These are phyloP conservation scores for Melospiza melodia DNA, from an alignment of 2,113 vertebrate species.

Conservation along the genomic window DNA sequence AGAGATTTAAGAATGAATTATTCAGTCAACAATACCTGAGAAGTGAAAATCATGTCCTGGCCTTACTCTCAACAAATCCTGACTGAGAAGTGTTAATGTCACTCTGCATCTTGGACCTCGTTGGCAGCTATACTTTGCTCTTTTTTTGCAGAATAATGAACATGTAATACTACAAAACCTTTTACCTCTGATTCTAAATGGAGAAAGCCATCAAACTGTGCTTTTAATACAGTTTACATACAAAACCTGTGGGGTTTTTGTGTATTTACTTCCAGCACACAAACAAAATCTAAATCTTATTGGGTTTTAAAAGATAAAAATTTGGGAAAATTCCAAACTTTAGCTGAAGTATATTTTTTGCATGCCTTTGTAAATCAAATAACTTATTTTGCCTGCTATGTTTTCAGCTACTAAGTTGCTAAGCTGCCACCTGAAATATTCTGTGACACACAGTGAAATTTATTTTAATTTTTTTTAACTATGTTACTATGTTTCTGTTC, in stretches of 20 bases:
- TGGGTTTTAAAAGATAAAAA: neutral
- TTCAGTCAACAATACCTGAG: neutral
- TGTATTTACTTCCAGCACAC: neutral
- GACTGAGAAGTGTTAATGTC: neutral
- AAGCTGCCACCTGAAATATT: neutral
- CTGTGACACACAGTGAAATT: neutral
- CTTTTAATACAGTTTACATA: neutral
- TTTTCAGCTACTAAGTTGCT: neutral
- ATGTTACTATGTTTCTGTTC: neutral
- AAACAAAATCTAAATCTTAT: neutral
- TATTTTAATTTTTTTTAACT: neutral
- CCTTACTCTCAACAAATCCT: neutral
- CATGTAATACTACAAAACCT: neutral
- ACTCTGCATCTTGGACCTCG: neutral
- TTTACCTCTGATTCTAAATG: neutral
- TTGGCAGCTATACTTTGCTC: neutral
- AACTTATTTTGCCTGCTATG: neutral
- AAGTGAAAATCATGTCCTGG: neutral
- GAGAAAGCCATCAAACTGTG: neutral
- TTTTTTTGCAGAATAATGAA: neutral
- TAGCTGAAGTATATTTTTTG: neutral
- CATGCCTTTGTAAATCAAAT: neutral
- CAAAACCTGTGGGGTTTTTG: no score
- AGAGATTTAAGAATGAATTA: neutral
- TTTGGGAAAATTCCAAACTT: neutral